Conservation (phyloP, 2,888 invertebrate species). For the Drosophila mayaguana region DNA sequence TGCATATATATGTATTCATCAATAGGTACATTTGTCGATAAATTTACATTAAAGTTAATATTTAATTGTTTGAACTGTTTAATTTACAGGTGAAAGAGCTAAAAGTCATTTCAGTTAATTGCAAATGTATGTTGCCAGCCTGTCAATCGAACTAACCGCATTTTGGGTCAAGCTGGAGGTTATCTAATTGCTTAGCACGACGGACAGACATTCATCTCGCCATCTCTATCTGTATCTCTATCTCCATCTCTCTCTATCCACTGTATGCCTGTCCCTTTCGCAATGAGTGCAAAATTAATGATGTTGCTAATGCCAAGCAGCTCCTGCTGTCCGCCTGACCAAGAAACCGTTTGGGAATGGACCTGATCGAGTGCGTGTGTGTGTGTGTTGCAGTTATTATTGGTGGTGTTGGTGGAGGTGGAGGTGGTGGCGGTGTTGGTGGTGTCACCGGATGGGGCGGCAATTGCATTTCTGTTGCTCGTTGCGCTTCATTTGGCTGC, state of each 20-base stretch:
- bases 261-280: background rate
- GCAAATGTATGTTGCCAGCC: background rate
- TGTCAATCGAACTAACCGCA: slow-evolving; percentile 7
- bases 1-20: background rate
- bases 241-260: background rate
- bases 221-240: no score
- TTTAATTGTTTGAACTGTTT: no score
- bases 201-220: no score
- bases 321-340: background rate
- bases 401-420: background rate
- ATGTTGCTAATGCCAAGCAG: background rate
- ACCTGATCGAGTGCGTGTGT: background rate
- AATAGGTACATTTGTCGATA: no score
- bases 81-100: background rate
- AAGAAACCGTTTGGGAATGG: background rate
- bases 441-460: slow-evolving; percentile 10
- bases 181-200: slow-evolving; percentile 3
- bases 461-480: slow-evolving; percentile 45
- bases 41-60: no score
- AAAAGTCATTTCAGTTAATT: background rate
- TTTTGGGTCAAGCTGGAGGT: background rate
- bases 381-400: background rate
- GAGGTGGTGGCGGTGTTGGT: no score
- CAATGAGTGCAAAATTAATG: slow-evolving; percentile 40
- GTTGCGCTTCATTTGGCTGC: slow-evolving; percentile 61